These are phyloP conservation scores for Enteromius treurensis DNA, from an alignment of 2,797 vertebrate genomes.

Conservation along the genomic window DNA sequence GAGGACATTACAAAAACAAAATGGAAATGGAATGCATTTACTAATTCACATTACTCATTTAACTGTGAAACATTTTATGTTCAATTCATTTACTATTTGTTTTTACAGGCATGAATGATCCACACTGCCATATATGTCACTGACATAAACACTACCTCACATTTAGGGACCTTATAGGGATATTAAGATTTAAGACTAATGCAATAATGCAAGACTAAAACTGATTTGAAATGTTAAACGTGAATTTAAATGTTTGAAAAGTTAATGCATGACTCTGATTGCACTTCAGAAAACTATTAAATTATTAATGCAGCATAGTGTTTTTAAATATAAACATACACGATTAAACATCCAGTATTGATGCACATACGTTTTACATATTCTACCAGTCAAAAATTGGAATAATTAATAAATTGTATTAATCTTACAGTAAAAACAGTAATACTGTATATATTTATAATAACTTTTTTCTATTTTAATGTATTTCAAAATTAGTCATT, in stretches of 20 bases:
- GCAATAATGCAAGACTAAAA: background rate
- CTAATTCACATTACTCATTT: background rate
- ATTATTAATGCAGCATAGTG: background rate
- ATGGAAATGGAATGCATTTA: background rate
- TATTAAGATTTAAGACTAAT: background rate
- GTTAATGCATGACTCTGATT: background rate
- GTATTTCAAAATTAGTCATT: background rate
- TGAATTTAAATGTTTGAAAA: background rate
- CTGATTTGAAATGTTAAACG: background rate
- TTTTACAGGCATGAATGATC: background rate
- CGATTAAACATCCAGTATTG: background rate
- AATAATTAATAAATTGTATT: background rate
- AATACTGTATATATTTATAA: background rate
- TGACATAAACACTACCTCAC: background rate
- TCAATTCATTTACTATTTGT: background rate
- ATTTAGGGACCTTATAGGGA: background rate
- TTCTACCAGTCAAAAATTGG: background rate
- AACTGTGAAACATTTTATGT: background rate
- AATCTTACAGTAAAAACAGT: background rate
- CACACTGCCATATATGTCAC: background rate
- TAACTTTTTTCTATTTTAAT: background rate
- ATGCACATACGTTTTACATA: background rate
- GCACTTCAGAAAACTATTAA: background rate
- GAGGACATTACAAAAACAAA: background rate
- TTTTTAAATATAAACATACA: background rate